Evolutionary conservation across 2,113 vertebrate species (phyloP).

Genomic region (Spea bombifrons): DNA sequence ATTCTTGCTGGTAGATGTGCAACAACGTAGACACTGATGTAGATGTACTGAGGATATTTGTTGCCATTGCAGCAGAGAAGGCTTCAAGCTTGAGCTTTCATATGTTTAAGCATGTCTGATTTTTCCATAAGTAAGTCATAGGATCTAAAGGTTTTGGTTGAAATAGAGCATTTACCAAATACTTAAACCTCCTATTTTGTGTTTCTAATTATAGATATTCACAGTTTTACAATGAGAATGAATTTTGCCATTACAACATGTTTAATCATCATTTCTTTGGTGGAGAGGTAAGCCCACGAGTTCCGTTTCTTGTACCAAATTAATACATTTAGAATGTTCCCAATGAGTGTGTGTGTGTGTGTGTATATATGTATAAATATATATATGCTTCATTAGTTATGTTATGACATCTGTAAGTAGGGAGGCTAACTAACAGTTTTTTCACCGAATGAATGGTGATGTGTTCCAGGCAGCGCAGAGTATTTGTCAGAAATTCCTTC

Average conservation of each 20-base stretch:
- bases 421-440: not conserved
- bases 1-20: too few relatives aligned
- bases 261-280: conserved; percentile 97
- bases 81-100: too few relatives aligned
- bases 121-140: too few relatives aligned
- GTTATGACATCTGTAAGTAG: not conserved
- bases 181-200: not conserved
- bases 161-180: not conserved
- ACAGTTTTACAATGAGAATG: conserved; percentile 84
- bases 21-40: too few relatives aligned
- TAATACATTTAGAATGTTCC: too few relatives aligned
- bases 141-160: not conserved
- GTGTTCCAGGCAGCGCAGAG: conserved; percentile 68
- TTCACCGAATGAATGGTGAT: not conserved
- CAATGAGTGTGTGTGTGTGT: too few relatives aligned
- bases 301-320: not conserved
- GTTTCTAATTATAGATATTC: conserved; percentile 78
- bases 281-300: conserved; percentile 74
- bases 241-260: conserved; percentile 98
- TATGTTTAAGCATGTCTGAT: too few relatives aligned
- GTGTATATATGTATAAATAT: too few relatives aligned
- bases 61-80: too few relatives aligned
- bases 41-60: too few relatives aligned
- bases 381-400: not conserved
- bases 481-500: conserved; percentile 74